Base-by-base conservation (phyloP, 1,140 invertebrate genomes). In the Ericerus pela region DNA sequence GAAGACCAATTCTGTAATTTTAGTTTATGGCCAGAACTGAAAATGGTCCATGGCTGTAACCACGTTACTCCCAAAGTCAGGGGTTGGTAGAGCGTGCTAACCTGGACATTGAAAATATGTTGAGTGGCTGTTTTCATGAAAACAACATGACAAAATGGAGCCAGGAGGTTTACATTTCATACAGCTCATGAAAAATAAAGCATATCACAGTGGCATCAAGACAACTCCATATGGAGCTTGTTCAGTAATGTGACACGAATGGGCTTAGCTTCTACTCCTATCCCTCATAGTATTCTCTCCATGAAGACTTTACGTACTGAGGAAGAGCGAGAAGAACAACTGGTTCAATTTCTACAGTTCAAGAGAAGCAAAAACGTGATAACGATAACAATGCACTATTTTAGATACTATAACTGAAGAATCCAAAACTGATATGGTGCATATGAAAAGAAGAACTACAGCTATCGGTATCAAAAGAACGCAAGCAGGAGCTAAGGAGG, bases 101-200 rank as follows among this genome's bases (percentile, higher is more conserved):
- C 55, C 65, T 66, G 60, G 69, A 71, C 51, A 65, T 72, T 33
- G 59, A 70, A 59, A 67, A 68, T 55, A 68, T 69, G 62, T 58
- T 72, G 8, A 58, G 26, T 47, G 56, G 65, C 31, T 69, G 66
- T 64, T 62, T 70, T 64, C 28, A 55, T 31, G 59, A 59, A 16
- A 65, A 66, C 51, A 58, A 67, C 14, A 60, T 52, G 10, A 62
- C 36, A 55, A 62, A 65, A 55, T 67, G 64, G 63, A 58, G 57
- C 51, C 54, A 66, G 47, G 64, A n/a, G n/a, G 66, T 4, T 31
- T 64, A 28, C 37, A 53, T 28, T 66, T 65, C 60, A 43, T 68
- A 11, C n/a, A n/a, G n/a, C n/a, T n/a, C n/a, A n/a, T n/a, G n/a
- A n/a, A n/a, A n/a, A n/a, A n/a, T 65, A 69, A 58, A 65, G 66